phyloP scores from a whole-genome alignment of 2,888 invertebrate species.

The Mimumesa dahlbomi region DNA sequence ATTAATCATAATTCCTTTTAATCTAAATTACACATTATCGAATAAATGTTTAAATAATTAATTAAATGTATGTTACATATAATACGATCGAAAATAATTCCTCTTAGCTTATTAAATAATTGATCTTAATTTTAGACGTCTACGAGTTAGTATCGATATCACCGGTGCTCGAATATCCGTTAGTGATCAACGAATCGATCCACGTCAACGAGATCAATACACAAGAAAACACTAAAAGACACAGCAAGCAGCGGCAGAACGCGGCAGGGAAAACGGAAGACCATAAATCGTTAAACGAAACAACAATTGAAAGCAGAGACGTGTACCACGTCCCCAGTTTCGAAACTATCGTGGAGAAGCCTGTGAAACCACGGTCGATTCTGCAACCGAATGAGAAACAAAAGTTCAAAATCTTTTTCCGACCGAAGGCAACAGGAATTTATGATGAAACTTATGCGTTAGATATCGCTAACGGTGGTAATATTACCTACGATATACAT shows the following conservation, averaged over 20 bases:
- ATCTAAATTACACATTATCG: too few species aligned
- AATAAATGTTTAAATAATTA: too few species aligned
- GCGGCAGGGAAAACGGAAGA: conserved; percentile 19
- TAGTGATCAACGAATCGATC: conserved; percentile 11
- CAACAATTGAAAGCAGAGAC: conserved; percentile 16
- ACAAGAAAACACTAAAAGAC: conserved; percentile 1
- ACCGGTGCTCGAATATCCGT: not conserved
- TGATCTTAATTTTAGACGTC: conserved; percentile 20
- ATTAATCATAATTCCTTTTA: too few species aligned
- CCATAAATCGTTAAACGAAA: conserved; percentile 2
- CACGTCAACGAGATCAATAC: not conserved
- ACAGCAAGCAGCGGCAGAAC: not conserved
- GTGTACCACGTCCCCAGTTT: not conserved
- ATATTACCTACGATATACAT: conserved; percentile 56
- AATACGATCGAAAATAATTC: too few species aligned
- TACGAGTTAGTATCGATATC: conserved; percentile 37
- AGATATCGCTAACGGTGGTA: conserved; percentile 54
- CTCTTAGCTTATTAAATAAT: too few species aligned
- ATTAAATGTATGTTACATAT: too few species aligned
- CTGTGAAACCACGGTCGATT: conserved; percentile 63
- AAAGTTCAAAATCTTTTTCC: conserved; percentile 65
- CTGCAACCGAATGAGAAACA: conserved; percentile 66
- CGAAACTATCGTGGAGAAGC: conserved; percentile 42
- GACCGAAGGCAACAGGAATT: conserved; percentile 61
- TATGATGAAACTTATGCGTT: conserved; percentile 62